A percentile compares a stretch with the other conserved stretches of the same genome.
Conservation (phyloP, 2,113 vertebrate genomes). For the Archocentrus centrarchus region DNA sequence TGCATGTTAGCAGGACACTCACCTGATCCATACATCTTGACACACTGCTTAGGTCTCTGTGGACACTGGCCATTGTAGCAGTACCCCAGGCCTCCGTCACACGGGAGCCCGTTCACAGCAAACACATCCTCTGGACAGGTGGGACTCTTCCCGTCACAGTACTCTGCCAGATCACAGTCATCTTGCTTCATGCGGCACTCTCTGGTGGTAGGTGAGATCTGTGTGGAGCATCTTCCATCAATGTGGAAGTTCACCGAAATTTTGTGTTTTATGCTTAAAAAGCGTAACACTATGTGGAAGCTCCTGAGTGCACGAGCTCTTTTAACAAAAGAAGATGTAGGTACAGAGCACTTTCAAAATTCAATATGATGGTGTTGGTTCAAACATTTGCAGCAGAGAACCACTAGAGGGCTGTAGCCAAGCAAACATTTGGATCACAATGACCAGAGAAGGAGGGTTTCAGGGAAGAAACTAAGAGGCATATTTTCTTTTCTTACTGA, state of each 20-base stretch:
- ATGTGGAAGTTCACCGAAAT: background rate
- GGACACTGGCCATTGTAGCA: constrained; percentile 78
- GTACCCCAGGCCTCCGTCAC: constrained; percentile 77
- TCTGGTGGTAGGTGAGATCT: constrained; percentile 77
- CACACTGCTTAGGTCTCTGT: constrained; percentile 82
- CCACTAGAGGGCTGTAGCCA: constrained; percentile 40
- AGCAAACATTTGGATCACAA: background rate
- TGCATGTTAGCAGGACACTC: constrained; percentile 8
- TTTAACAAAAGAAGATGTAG: background rate
- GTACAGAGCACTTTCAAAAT: background rate
- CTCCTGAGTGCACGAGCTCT: rapidly evolving
- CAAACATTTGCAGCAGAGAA: background rate
- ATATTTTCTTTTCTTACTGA: no score
- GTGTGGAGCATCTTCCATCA: background rate
- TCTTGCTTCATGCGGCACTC: constrained; percentile 82
- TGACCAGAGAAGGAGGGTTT: background rate
- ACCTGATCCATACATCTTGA: constrained; percentile 69
- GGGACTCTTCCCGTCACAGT: constrained; percentile 83
- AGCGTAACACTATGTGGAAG: rapidly evolving
- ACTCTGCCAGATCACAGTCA: constrained; percentile 90
- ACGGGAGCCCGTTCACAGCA: constrained; percentile 86
- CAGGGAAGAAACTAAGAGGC: background rate
- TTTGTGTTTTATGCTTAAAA: background rate
- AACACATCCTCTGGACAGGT: constrained; percentile 86
- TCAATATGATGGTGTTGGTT: background rate